Conservation (phyloP, 2,888 invertebrate species). For the Papilio gigon region DNA sequence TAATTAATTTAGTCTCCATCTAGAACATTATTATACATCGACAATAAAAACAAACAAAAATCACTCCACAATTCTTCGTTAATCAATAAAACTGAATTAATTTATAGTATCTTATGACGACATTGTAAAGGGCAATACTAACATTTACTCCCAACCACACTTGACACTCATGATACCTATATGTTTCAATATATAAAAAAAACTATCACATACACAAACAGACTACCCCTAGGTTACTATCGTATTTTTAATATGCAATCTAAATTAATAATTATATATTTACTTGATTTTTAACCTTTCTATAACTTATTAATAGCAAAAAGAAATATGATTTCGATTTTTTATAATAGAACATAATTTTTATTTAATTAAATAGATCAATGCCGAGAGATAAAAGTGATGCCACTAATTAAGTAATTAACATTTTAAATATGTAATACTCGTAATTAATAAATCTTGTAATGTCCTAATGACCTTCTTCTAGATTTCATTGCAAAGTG, state of each 20-base stretch:
- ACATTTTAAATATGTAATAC: constrained; percentile 19
- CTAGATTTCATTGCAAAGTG: constrained; percentile 15
- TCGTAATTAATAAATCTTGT: constrained; percentile 9
- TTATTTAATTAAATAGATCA: not conserved
- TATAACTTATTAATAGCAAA: not conserved
- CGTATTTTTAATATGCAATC: not conserved
- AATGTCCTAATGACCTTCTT: constrained; percentile 19
- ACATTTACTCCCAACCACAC: not conserved
- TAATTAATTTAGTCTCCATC: constrained; percentile 11
- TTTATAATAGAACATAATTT: not conserved
- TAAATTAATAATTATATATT: not conserved
- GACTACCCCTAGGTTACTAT: not conserved
- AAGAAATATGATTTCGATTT: not conserved
- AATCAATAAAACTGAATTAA: not conserved
- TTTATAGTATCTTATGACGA: not conserved
- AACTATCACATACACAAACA: too few species aligned
- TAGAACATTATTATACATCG: constrained; percentile 1
- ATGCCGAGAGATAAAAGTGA: not conserved
- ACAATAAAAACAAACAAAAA: constrained; percentile 1
- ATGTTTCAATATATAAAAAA: too few species aligned
- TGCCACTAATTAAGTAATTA: not conserved
- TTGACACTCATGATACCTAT: not conserved
- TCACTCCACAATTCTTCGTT: not conserved
- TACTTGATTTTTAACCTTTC: not conserved
- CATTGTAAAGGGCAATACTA: not conserved